Evolutionary conservation across 64 coral and sea anemone species (phyloP).

Genomic region (Actinia equina): DNA sequence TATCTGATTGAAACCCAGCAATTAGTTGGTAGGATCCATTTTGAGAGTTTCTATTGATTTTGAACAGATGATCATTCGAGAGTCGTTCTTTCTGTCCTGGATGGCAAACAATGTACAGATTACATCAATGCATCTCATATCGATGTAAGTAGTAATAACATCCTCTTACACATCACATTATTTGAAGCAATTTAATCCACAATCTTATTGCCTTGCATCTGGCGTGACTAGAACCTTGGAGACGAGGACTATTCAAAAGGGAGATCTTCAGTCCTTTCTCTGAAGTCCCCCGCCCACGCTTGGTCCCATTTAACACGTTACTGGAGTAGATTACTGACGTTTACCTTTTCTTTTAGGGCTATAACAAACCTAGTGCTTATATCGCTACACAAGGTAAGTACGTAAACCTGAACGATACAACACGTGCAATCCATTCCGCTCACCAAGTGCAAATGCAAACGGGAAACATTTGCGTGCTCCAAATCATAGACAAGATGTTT

Average conservation of each 20-base stretch:
- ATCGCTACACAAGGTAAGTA: slow-evolving; percentile 88
- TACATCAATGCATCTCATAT: slow-evolving; percentile 88
- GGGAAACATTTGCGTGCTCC: no score
- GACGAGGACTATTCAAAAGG: no score
- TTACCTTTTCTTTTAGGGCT: slow-evolving; percentile 63
- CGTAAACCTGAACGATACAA: no score
- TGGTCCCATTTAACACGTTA: no score
- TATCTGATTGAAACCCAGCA: no score
- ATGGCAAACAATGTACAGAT: slow-evolving; percentile 52
- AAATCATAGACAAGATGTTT: no score
- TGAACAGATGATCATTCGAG: slow-evolving; percentile 86
- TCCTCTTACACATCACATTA: no score
- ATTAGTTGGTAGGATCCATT: background rate
- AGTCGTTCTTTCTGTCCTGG: slow-evolving; percentile 56
- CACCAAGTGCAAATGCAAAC: background rate
- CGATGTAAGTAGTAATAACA: slow-evolving; percentile 62
- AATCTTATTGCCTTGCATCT: no score
- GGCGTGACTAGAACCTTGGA: no score
- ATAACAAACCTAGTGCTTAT: slow-evolving; percentile 92
- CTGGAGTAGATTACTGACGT: background rate
- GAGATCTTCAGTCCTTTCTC: no score
- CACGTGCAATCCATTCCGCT: background rate
- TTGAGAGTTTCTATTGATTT: background rate
- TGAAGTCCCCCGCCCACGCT: no score
- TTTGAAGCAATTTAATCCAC: no score